Base-by-base conservation (phyloP, 2,888 invertebrate species). In the Corbicula japonica region DNA sequence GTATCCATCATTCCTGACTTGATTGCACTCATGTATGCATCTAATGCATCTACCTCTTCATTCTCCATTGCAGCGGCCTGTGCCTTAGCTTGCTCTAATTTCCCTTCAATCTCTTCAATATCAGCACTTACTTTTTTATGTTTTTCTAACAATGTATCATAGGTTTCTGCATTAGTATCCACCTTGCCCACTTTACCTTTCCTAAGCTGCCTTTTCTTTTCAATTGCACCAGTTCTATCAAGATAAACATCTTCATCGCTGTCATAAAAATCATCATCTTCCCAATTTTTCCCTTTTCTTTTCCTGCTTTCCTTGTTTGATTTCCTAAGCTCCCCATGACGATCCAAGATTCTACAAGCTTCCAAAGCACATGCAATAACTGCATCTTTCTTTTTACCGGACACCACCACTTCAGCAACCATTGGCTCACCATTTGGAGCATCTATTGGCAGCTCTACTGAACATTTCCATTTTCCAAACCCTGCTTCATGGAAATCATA, bases 201-300 rank as follows among this genome's bases (percentile, higher is more conserved):
- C 70, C 98, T 95, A 75, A 95, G 95, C 87, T 96, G 95, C 8
- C 99, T 95, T 92, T 98, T 98, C 87, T 95, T 95, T 93, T 98
- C 98, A 28, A 99, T 96, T 71, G 96, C 96, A 1, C 99, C 99
- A 0, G 99, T 99, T 80, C 99, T 95, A 93, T 99, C 99, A 68
- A 98, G 95, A 94, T 97, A 99, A 28, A 96, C 97, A 93, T 99
- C 99, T 78, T 99, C 99, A 90, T 99, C 98, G 0, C 97, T 97
- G 87, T 97, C 97, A 93, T 98, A 98, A 92, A 95, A 98, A 93
- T 98, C 99, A 90, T 98, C 97, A 2, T 97, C 97, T 81, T 91
- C 93, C 92, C 97, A 97, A 87, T 96, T 96, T 85, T 96, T 96
- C 12, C 95, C 94, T 92, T 97, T 97, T 0, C 96, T 95, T 74